phyloP scores from a whole-genome alignment of 2,888 invertebrate species.

The Shargacucullia verbasci region DNA sequence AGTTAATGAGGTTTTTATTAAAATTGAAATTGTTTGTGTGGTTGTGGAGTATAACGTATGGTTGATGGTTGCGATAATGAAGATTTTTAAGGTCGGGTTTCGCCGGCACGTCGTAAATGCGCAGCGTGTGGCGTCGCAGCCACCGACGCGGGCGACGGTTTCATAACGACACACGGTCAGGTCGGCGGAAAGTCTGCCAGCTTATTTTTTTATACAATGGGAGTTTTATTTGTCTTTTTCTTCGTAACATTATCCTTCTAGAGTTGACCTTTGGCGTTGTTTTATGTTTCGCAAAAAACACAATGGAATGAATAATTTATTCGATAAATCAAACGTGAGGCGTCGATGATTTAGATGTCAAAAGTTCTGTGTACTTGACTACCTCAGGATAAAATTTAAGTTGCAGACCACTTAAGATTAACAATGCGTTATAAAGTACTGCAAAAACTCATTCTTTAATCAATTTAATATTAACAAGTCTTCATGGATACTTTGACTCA shows the following conservation, averaged over 20 bases:
- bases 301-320: constrained; percentile 63
- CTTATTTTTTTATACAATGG: constrained; percentile 60
- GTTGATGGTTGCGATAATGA: constrained; percentile 77
- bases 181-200: constrained; percentile 30
- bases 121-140: constrained; percentile 62
- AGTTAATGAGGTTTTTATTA: constrained; percentile 65
- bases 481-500: too few species aligned
- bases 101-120: constrained; percentile 72
- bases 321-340: constrained; percentile 55
- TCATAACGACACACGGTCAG: constrained; percentile 28
- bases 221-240: constrained; percentile 62
- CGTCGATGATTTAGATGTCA: constrained; percentile 48
- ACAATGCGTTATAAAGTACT: constrained; percentile 35
- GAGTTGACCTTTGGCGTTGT: constrained; percentile 70
- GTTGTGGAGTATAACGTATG: constrained; percentile 64
- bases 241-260: constrained; percentile 69
- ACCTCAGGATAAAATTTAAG: constrained; percentile 39
- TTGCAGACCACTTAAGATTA: constrained; percentile 30
- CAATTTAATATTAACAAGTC: background rate
- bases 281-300: constrained; percentile 61
- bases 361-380: constrained; percentile 42
- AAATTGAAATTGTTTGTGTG: constrained; percentile 70
- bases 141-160: constrained; percentile 25
- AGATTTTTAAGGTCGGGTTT: constrained; percentile 77
- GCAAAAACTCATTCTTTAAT: constrained; percentile 19